These are phyloP conservation scores for Scaptomyza graminum DNA, from an alignment of 1,140 invertebrate genomes.

Conservation along the genomic window DNA sequence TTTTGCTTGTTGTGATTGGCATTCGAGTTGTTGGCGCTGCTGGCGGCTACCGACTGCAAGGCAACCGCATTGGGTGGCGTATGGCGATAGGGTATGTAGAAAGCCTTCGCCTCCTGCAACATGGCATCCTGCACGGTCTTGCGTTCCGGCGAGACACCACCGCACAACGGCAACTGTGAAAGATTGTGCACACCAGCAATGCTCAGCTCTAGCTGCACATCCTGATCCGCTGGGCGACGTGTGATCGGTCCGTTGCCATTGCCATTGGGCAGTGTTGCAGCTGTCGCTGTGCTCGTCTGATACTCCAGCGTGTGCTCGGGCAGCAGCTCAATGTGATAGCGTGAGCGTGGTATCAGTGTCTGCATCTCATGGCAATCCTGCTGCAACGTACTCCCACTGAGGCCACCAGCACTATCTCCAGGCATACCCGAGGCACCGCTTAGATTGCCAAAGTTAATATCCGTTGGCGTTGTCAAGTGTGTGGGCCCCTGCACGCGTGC, in stretches of 20 bases:
- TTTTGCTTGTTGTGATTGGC: slow-evolving; percentile 58
- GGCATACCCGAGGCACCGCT: slow-evolving; percentile 73
- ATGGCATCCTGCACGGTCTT: slow-evolving; percentile 61
- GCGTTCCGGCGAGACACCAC: slow-evolving; percentile 52
- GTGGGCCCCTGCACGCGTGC: slow-evolving; percentile 71
- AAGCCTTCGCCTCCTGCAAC: slow-evolving; percentile 65
- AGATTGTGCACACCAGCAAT: slow-evolving; percentile 71
- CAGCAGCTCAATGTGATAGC: slow-evolving; percentile 70
- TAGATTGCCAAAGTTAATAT: slow-evolving; percentile 76
- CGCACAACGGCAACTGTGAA: slow-evolving; percentile 72
- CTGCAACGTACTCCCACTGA: slow-evolving; percentile 73
- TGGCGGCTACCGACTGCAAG: slow-evolving; percentile 18
- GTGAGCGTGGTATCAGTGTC: slow-evolving; percentile 76
- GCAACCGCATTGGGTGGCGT: slow-evolving; percentile 72
- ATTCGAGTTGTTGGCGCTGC: slow-evolving; percentile 9
- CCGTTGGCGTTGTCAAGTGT: slow-evolving; percentile 73
- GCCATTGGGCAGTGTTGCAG: slow-evolving; percentile 62
- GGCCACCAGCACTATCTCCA: slow-evolving; percentile 70
- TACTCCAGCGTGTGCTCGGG: slow-evolving; percentile 66
- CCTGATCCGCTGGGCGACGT: slow-evolving; percentile 41
- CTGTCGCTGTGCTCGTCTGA: slow-evolving; percentile 65
- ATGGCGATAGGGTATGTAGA: slow-evolving; percentile 76
- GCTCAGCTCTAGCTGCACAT: slow-evolving; percentile 54
- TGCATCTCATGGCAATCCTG: slow-evolving; percentile 83
- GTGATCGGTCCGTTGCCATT: slow-evolving; percentile 59